A percentile compares a stretch with the other conserved stretches of the same genome.
These are phyloP conservation scores for Cricetomys ansorgei DNA, from an alignment of 2,113 vertebrate species.

Conservation along the genomic window DNA sequence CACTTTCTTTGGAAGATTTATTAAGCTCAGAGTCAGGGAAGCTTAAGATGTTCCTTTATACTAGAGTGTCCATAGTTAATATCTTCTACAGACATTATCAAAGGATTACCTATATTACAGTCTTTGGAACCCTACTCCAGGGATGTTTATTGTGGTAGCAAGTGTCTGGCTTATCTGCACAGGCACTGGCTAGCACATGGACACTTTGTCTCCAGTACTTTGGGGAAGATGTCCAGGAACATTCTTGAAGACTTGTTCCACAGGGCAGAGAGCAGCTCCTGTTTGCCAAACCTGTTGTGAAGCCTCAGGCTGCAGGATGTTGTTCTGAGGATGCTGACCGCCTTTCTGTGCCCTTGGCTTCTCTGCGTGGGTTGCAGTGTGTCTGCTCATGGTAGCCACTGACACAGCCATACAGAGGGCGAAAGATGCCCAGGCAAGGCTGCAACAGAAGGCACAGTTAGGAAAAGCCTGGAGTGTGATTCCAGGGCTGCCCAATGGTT, in stretches of 20 bases:
- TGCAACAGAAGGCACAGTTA: conserved; percentile 76
- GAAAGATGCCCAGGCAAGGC: conserved; percentile 95
- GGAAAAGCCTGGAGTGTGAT: conserved; percentile 92
- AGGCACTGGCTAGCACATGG: neutral
- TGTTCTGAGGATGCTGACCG: neutral
- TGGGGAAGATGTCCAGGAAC: neutral
- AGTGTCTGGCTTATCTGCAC: neutral
- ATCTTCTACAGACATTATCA: neutral
- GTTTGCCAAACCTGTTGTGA: neutral
- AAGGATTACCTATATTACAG: neutral
- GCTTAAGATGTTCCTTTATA: neutral
- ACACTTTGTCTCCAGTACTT: conserved; percentile 22
- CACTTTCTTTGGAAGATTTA: neutral
- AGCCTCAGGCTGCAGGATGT: neutral
- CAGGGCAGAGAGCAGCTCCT: neutral
- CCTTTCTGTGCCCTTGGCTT: neutral
- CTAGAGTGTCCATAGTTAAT: neutral
- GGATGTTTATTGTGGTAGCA: too few relatives aligned
- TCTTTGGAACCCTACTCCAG: neutral
- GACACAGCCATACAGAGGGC: conserved; percentile 95
- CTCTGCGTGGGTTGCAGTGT: conserved; percentile 91
- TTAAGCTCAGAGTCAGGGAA: conserved; percentile 9
- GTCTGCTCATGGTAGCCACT: conserved; percentile 92
- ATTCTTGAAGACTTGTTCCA: fast-evolving
- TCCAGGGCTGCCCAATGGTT: conserved; percentile 87